Evolutionary conservation across 2,888 invertebrate species (phyloP).

Genomic region (Marronus borbonicus): DNA sequence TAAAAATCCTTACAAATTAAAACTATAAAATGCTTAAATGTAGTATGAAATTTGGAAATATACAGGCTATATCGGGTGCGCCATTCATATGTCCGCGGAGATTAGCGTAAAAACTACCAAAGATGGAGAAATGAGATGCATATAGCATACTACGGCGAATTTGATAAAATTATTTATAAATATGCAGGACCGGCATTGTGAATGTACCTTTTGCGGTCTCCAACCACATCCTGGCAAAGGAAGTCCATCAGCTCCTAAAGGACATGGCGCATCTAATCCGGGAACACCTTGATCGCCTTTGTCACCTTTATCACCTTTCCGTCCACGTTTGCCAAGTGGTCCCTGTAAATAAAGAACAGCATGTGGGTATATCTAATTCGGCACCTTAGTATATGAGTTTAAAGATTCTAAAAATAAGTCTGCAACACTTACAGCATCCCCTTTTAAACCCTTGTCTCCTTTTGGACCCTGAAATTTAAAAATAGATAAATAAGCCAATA

Average conservation of each 20-base stretch:
- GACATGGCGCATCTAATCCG: constrained; percentile 98
- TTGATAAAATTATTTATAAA: too few species aligned
- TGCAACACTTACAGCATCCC: constrained; percentile 81
- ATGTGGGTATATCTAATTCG: not conserved
- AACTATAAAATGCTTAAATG: too few species aligned
- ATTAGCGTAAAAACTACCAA: too few species aligned
- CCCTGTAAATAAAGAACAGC: constrained; percentile 74
- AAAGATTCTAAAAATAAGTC: too few species aligned
- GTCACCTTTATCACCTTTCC: constrained; percentile 93
- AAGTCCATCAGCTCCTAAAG: constrained; percentile 94
- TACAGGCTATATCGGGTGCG: too few species aligned
- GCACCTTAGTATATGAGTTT: not conserved
- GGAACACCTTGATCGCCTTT: constrained; percentile 98
- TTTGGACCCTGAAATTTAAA: constrained; percentile 82
- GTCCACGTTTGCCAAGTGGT: constrained; percentile 89
- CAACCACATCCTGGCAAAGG: constrained; percentile 97
- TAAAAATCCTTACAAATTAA: too few species aligned
- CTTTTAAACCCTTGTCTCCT: constrained; percentile 91
- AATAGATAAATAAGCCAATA: not conserved
- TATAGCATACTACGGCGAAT: too few species aligned
- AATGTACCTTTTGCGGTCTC: constrained; percentile 86
- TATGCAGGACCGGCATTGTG: not conserved
- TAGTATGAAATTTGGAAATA: too few species aligned
- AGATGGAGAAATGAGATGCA: too few species aligned
- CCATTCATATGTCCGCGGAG: too few species aligned